Conservation (phyloP, 2,113 vertebrate species). For the Mellivora capensis region DNA sequence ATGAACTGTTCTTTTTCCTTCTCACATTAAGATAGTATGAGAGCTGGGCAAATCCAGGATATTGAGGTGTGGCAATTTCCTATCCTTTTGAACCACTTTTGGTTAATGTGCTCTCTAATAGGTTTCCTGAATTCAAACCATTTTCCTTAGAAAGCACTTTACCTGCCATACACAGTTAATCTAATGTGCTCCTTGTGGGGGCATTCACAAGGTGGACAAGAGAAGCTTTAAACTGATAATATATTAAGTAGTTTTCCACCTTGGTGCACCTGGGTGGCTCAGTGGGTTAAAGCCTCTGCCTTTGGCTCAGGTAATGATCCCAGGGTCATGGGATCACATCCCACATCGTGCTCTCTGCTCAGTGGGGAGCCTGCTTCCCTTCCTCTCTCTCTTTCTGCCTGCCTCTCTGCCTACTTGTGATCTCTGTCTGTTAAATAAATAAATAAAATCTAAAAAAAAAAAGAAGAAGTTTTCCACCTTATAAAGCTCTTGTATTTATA, state of each 20-base stretch:
- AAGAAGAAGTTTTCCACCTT: background rate
- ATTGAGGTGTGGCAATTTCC: background rate
- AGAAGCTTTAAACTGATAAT: background rate
- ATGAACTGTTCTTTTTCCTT: background rate
- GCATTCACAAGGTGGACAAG: background rate
- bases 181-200: background rate
- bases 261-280: background rate
- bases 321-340: too few relatives aligned
- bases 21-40: background rate
- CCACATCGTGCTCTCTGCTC: too few relatives aligned
- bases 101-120: background rate
- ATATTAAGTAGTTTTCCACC: background rate
- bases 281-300: too few relatives aligned
- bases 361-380: too few relatives aligned
- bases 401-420: too few relatives aligned
- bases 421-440: too few relatives aligned
- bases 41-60: background rate
- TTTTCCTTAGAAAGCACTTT: background rate
- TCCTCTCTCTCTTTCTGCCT: too few relatives aligned
- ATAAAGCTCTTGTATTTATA: background rate
- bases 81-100: background rate
- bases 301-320: too few relatives aligned
- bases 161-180: background rate
- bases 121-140: background rate
- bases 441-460: too few relatives aligned